Evolutionary conservation across 1,140 invertebrate species (phyloP).

Genomic region (Leptinotarsa defecta): DNA sequence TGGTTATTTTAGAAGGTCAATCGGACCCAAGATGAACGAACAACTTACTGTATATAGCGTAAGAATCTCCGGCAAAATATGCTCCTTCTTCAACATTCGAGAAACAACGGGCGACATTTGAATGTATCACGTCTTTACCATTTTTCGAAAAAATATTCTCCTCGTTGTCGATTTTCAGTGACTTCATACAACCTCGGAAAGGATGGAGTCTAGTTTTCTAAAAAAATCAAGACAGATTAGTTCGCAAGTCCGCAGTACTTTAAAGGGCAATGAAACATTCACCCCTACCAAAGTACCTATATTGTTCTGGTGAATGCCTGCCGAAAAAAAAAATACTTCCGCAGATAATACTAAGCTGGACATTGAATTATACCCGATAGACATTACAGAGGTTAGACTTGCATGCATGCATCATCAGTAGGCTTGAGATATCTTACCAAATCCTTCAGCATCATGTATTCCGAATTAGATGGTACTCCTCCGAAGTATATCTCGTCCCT

Average conservation of each 20-base stretch:
- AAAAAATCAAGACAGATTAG: background rate
- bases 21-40: background rate
- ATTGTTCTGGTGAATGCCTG: no score
- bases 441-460: slow-evolving; percentile 41
- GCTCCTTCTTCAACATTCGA: slow-evolving; percentile 82
- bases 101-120: slow-evolving; percentile 85
- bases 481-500: slow-evolving; percentile 78
- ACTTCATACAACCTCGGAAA: slow-evolving; percentile 82
- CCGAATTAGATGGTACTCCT: slow-evolving; percentile 66
- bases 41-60: slow-evolving; percentile 77
- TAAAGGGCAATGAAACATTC: no score
- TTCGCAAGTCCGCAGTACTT: no score
- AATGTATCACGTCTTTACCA: slow-evolving; percentile 61
- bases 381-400: no score
- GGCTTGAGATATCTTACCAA: slow-evolving; percentile 33
- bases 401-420: no score
- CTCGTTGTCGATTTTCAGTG: slow-evolving; percentile 75
- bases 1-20: no score
- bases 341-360: no score
- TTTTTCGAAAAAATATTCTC: slow-evolving; percentile 73
- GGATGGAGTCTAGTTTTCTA: slow-evolving; percentile 60
- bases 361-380: no score
- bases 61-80: slow-evolving; percentile 83
- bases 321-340: no score
- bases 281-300: no score